These are phyloP conservation scores for Dicrostonyx torquatus DNA, from an alignment of 2,797 vertebrate species.

Conservation along the genomic window DNA sequence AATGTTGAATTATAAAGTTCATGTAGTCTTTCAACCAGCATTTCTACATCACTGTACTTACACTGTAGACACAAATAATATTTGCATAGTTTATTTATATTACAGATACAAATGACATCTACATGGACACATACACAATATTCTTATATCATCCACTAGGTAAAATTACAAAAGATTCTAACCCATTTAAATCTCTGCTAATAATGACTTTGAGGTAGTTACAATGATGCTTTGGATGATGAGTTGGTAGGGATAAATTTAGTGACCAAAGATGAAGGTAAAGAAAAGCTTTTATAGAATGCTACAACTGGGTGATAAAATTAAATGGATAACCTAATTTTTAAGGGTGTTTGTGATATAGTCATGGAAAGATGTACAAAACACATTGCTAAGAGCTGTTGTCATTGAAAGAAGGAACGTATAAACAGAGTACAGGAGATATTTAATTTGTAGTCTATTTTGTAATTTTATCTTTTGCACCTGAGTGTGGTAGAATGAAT, in stretches of 20 bases:
- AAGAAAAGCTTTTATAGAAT: not conserved
- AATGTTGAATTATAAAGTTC: not conserved
- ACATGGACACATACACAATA: not conserved
- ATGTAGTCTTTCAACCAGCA: not conserved
- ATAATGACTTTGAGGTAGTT: not conserved
- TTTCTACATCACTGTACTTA: not conserved
- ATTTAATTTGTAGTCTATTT: not conserved
- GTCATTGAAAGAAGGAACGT: not conserved
- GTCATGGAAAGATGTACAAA: not conserved
- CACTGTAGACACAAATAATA: not conserved
- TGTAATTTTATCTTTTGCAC: not conserved
- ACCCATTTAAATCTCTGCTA: not conserved
- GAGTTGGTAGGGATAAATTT: not conserved
- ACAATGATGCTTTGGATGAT: not conserved
- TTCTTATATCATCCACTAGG: not conserved
- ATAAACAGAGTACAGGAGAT: not conserved
- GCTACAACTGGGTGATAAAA: not conserved
- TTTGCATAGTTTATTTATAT: not conserved
- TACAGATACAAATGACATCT: not conserved
- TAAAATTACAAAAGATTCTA: not conserved
- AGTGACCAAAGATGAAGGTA: not conserved
- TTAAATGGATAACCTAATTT: not conserved
- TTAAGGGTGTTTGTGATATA: not conserved
- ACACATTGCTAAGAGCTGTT: not conserved
- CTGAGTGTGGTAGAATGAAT: not conserved